Base-by-base conservation (phyloP, 1,140 invertebrate species). In the Goniozus legneri region DNA sequence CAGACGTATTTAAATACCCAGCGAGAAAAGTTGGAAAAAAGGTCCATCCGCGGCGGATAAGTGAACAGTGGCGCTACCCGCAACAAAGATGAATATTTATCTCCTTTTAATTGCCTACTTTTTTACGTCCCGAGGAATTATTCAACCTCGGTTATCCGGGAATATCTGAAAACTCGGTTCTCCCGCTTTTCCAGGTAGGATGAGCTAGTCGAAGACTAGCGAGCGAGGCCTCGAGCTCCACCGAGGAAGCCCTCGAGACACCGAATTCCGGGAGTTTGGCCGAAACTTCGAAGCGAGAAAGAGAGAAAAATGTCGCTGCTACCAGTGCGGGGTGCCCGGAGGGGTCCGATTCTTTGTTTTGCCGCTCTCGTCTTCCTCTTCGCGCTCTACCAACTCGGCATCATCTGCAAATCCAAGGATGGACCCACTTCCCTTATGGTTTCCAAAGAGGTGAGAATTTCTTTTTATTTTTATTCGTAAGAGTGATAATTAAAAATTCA, bases 311-410 rank as follows among this genome's bases (percentile, higher is more conserved):
- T 75, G 73, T 64, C 68, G 44, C 62, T 72, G 24, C 54, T 74
- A 49, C 60, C 64, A 38, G 61, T 54, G 38, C 68, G 73, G 12
- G 62, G 67, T 12, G 54, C 56, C 45, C 68, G 55, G 16, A 67
- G 60, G 46, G 70, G 56, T 31, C 65, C 72, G 18, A 57, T 76
- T 22, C 52, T 73, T 34, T 73, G 70, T 43, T 63, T 74, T 54
- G 44, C 67, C 10, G 67, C 54, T 1, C 50, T 75, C 7, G 36
- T 73, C 8, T 62, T 69, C 15, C 34, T 76, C 14, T 63, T 75
- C 31, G 61, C 61, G n/a, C 66, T 76, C 1, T 76, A 76, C 47
- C 71, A 76, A 34, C 64, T 76, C 8, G 71, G 72, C 12, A 67
- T 76, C 41, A 75, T 76, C 33, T 75, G 71, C 37, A 62, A 62